Conservation (phyloP, 2,113 vertebrate genomes). For the Cochlearius cochlearius region DNA sequence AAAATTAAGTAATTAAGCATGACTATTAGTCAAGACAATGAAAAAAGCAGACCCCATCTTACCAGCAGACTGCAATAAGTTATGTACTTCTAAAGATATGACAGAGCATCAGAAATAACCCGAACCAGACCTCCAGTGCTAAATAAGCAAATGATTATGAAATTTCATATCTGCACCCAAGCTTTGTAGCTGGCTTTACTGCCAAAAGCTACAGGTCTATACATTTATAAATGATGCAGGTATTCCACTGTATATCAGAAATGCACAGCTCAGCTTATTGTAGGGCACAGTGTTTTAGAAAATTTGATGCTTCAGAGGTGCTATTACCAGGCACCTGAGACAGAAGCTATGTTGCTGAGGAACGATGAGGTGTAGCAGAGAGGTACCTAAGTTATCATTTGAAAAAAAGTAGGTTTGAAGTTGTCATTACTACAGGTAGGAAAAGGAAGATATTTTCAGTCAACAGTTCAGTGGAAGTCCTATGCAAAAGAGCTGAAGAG, state of each 20-base stretch:
- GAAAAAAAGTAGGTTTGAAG: not conserved
- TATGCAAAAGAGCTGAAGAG: not conserved
- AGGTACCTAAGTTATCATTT: not conserved
- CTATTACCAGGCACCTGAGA: not conserved
- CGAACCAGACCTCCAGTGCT: not conserved
- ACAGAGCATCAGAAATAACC: not conserved
- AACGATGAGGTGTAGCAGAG: not conserved
- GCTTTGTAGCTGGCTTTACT: not conserved
- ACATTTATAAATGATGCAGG: not conserved
- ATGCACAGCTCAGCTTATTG: not conserved
- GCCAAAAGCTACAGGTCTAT: not conserved
- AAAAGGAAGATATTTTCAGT: not conserved
- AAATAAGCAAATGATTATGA: not conserved
- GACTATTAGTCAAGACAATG: not conserved
- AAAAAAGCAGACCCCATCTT: not conserved
- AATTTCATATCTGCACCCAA: not conserved
- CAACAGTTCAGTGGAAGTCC: not conserved
- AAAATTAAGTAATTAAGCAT: not conserved
- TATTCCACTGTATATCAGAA: not conserved
- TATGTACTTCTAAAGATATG: not conserved
- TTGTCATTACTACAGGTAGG: not conserved
- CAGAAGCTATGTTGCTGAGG: not conserved
- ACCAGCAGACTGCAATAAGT: not conserved
- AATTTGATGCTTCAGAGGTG: not conserved
- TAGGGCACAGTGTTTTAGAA: not conserved